Evolutionary conservation across 2,113 vertebrate species (phyloP).

Genomic region (Bubalus kerabau): DNA sequence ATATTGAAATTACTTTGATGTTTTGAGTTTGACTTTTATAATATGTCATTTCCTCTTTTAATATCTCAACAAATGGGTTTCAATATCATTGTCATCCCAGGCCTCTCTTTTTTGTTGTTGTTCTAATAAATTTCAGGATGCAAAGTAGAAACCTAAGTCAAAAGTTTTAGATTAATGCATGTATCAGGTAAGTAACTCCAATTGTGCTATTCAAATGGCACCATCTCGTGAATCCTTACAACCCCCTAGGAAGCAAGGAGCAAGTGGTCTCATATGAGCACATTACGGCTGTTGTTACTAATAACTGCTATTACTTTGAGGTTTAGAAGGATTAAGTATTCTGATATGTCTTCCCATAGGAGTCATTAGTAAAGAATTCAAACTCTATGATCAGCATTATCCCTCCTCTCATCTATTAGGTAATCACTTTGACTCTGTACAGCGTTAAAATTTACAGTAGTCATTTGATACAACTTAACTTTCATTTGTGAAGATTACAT

Average conservation of each 20-base stretch:
- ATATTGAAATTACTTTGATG: constrained; percentile 19
- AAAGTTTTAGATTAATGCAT: neutral
- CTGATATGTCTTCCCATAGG: neutral
- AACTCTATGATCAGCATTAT: neutral
- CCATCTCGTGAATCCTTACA: neutral
- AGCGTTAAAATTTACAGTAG: neutral
- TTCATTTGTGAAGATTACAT: neutral
- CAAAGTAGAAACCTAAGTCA: neutral
- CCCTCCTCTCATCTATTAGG: neutral
- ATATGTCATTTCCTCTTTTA: neutral
- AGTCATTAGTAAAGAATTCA: neutral
- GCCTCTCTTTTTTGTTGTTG: neutral
- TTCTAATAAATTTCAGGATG: neutral
- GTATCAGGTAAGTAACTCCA: neutral
- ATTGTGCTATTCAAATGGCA: neutral
- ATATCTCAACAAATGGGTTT: neutral
- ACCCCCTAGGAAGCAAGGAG: neutral
- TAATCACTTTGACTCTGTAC: neutral
- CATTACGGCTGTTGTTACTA: neutral
- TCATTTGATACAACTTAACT: neutral
- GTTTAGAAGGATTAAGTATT: neutral
- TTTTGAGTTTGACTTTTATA: neutral
- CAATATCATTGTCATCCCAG: neutral
- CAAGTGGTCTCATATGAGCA: neutral
- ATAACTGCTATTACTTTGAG: neutral